These are phyloP conservation scores for Amiota mariae DNA, from an alignment of 2,888 invertebrate genomes.

Conservation along the genomic window DNA sequence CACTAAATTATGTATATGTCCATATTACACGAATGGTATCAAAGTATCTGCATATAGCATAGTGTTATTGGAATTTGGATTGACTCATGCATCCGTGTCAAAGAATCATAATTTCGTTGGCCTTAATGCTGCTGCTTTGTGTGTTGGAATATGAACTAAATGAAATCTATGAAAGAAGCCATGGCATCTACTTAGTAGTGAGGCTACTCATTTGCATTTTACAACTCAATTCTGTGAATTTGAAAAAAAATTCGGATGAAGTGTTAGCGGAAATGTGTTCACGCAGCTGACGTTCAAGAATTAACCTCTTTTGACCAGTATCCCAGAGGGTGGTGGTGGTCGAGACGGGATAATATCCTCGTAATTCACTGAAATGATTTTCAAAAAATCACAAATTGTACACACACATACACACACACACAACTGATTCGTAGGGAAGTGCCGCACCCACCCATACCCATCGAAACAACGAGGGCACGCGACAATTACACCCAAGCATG, in stretches of 20 bases:
- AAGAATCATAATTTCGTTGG: conserved; percentile 63
- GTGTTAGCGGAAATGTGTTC: conserved; percentile 41
- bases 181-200: no score
- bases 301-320: neutral
- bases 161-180: no score
- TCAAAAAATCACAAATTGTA: neutral
- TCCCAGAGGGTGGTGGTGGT: neutral
- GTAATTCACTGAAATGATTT: conserved; percentile 18
- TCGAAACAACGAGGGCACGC: neutral
- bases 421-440: no score
- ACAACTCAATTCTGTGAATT: conserved; percentile 57
- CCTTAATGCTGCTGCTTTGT: conserved; percentile 63
- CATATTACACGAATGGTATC: no score
- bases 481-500: conserved; percentile 19
- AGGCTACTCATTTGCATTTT: conserved; percentile 62
- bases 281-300: conserved; percentile 45
- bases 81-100: conserved; percentile 53
- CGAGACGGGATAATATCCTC: neutral
- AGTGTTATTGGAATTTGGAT: no score
- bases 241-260: no score
- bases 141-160: conserved; percentile 65
- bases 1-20: no score
- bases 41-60: no score
- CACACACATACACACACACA: no score
- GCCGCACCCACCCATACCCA: neutral